Evolutionary conservation across 2,113 vertebrate genomes (phyloP).

Genomic region (Macroglossus sobrinus): DNA sequence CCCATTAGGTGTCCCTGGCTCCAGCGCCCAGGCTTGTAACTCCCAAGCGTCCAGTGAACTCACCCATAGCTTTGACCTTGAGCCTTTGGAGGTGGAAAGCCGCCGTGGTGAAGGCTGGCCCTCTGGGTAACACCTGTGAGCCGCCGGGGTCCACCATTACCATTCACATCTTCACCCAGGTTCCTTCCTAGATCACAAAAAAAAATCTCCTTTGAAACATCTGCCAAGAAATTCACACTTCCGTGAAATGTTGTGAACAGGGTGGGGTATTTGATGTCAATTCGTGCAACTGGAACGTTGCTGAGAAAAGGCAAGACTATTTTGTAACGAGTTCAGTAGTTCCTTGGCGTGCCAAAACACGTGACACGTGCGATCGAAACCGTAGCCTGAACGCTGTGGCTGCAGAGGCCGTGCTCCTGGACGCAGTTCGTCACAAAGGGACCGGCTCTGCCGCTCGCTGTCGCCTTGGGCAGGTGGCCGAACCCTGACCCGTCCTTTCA

Average conservation of each 20-base stretch:
- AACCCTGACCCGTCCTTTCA: not conserved
- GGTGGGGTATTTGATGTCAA: rapidly evolving
- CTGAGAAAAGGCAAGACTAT: not conserved
- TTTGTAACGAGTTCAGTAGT: no score
- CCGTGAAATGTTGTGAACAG: not conserved
- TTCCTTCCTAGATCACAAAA: not conserved
- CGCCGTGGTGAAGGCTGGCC: not conserved
- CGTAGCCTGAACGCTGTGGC: rapidly evolving
- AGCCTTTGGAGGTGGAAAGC: not conserved
- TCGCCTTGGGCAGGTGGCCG: not conserved
- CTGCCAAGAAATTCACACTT: not conserved
- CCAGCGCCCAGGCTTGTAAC: no score
- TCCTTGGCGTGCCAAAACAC: not conserved
- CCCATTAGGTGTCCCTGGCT: not conserved
- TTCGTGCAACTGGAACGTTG: no score
- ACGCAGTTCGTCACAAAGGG: rapidly evolving
- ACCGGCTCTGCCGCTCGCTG: rapidly evolving
- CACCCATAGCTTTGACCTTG: not conserved
- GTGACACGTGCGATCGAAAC: rapidly evolving
- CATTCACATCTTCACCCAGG: not conserved
- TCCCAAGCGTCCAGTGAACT: not conserved
- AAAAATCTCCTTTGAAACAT: not conserved
- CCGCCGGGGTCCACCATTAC: not conserved
- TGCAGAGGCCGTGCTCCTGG: not conserved
- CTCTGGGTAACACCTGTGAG: not conserved